Evolutionary conservation across 2,113 vertebrate species (phyloP).

Genomic region (Pelmatolapia mariae): DNA sequence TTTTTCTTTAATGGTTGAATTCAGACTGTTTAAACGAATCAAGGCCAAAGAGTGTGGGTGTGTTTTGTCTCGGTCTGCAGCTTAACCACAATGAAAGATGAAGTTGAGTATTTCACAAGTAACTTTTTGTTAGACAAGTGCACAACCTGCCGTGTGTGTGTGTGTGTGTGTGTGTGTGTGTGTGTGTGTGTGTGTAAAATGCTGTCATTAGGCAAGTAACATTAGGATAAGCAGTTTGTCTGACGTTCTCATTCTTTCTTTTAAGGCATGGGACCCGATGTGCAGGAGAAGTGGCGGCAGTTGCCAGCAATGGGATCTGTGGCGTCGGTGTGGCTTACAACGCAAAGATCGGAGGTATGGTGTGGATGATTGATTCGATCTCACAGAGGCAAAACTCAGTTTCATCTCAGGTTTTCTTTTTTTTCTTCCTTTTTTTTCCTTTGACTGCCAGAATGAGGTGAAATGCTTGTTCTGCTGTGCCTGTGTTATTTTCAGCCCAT

Average conservation of each 20-base stretch:
- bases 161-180: not conserved
- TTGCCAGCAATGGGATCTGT: conserved; percentile 92
- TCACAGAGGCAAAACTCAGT: not conserved
- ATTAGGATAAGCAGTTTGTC: not conserved
- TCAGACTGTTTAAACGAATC: conserved; percentile 19
- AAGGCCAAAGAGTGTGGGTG: conserved; percentile 4
- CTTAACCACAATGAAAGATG: not conserved
- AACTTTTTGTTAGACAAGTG: not conserved
- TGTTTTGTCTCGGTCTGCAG: conserved; percentile 37
- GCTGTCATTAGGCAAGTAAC: not conserved
- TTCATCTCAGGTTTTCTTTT: not conserved
- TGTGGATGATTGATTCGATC: not conserved
- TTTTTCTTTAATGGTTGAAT: not conserved
- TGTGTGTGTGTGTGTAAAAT: not conserved
- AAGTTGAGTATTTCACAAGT: not conserved
- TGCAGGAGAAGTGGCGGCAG: conserved; percentile 92
- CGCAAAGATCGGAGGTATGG: conserved; percentile 89
- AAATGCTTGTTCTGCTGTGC: not conserved
- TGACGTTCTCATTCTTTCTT: not conserved
- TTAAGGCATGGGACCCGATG: conserved; percentile 91
- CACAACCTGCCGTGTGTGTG: not conserved
- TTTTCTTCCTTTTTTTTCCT: not conserved
- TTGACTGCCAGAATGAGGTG: not conserved
- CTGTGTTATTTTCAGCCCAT: conserved; percentile 10
- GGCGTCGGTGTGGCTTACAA: conserved; percentile 94